Base-by-base conservation (phyloP, 2,113 vertebrate species). In the Sylvia atricapilla region DNA sequence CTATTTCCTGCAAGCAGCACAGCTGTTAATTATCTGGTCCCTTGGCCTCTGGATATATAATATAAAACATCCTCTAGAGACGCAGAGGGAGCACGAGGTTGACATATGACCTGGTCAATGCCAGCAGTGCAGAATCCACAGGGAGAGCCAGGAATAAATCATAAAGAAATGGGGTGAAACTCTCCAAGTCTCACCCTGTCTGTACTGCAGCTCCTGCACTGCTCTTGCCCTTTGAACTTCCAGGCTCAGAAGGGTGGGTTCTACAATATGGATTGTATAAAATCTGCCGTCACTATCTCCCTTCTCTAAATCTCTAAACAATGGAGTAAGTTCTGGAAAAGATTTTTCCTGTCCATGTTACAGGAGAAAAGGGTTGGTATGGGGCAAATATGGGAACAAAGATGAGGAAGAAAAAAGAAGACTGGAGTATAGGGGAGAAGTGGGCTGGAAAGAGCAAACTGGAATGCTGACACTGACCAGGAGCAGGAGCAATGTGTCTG, bases 21-120 rank as follows among this genome's bases (percentile, higher is more conserved):
- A 85, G 84, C 87, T 94, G 67, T 93, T 94, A 93, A 95, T 95
- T 91, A 91, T 82, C 87, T 77, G 59, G 14, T 79, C 83, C 67
- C 74, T 85, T 83, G 76, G 76, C 63, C 80, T 93, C 90, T 50
- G 81, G 89, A 95, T 87, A 52, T 33, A 33, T 55, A 47, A 85
- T 25, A 60, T 59, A 73, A 91, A 91, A 62, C 43, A 80, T 77
- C 74, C 95, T 85, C 84, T 31, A 39, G 91, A 85, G 93, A 89
- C 74, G 35, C 0, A 14, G 25, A 2, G 3, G 74, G 87, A 90
- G 67, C 89, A 85, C 58, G 33, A 58, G 87, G 72, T 84, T 87
- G 67, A 66, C 0, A 15, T 66, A 46, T 91, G 95, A 93, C 91
- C 94, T 31, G 87, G 87, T 91, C 96, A 96, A 39, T 91, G 75